Base-by-base conservation (phyloP, 1,140 invertebrate genomes). In the Drosophila pectinifera region DNA sequence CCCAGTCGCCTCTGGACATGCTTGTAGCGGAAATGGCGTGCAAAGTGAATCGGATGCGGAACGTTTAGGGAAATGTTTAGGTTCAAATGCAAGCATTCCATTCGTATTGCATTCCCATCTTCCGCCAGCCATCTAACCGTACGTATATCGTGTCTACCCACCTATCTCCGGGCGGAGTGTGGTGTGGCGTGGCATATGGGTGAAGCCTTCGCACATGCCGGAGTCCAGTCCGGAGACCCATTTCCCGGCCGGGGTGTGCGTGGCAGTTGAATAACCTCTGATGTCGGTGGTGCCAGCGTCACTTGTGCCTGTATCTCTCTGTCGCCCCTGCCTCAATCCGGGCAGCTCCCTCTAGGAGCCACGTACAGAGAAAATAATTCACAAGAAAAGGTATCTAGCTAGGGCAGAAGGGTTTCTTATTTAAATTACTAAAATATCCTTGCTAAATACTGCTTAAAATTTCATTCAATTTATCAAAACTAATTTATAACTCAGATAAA, bases 221-320 rank as follows among this genome's bases (percentile, higher is more conserved):
- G 42, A 70, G 49, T 69, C 63, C 62, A 67, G 65, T 67, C 63
- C 67, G 42, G 39, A 54, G 62, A 42, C 41, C 63, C 63, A 16
- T 69, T 69, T 69, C 51, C 63, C 73, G 24, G 36, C 28, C 18
- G 48, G 58, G 46, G 55, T 74, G 69, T 74, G 58, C 43, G 64
- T 61, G 75, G 81, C 81, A 85, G 83, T 86, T 86, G 83, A 86
- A 86, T 86, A 86, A 86, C 83, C 83, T 86, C 76, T 74, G 72
- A 70, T 64, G 56, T 63, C 54, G 63, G 77, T 49, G 64, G 63
- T 55, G 62, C 73, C 49, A 42, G 42, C 41, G 55, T 76, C 69
- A 69, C 69, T 73, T 69, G 69, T 68, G 63, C 64, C 72, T 67
- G 34, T 70, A 42, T 67, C 55, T 75, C 58, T 78, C 49, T 77